Base-by-base conservation (phyloP, 1,140 invertebrate genomes). In the Platorchestia sp. region DNA sequence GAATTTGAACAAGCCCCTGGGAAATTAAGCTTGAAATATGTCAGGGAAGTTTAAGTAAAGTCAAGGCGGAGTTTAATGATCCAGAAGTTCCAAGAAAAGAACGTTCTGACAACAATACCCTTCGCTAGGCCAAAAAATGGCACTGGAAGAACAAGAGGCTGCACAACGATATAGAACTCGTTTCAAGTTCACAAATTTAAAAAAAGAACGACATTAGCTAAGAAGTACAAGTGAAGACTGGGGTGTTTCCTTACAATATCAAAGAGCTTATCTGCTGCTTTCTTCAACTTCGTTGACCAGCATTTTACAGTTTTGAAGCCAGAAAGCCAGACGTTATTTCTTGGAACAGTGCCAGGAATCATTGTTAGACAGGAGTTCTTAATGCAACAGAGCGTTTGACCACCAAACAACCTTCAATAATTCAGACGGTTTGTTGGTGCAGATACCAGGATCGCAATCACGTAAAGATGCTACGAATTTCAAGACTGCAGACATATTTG, bases 1-100 rank as follows among this genome's bases (percentile, higher is more conserved):
- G 43, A 93, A 93, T 93, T 93, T 93, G 91, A 93, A 93, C 47
- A 47, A 93, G 91, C 91, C 91, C 91, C 3, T 3, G 43, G 91
- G 91, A 93, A 93, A 93, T 93, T 93, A 93, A 44, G 16, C 91
- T n/a, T 36, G 19, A 45, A 93, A 45, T 22, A 93, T 89, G n/a
- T 27, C 59, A 22, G 27, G 59, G 27, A 36, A 75, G 10, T 75
- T 75, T 75, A 75, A 75, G 59, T 75, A 27, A 75, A 75, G 59
- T 75, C 59, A 75, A 75, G 59, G 10, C 59, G 59, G 59, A 75
- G 59, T 75, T 75, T 75, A 75, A 75, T 75, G 14, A 27, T 36
- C 59, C 59, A 75, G 59, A 75, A 75, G 59, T 75, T 75, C 36
- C 47, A 3, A 75, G 59, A 10, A 10, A 75, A 75, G 27, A 75